phyloP scores from a whole-genome alignment of 2,888 invertebrate species.

The Julus scandinavius region DNA sequence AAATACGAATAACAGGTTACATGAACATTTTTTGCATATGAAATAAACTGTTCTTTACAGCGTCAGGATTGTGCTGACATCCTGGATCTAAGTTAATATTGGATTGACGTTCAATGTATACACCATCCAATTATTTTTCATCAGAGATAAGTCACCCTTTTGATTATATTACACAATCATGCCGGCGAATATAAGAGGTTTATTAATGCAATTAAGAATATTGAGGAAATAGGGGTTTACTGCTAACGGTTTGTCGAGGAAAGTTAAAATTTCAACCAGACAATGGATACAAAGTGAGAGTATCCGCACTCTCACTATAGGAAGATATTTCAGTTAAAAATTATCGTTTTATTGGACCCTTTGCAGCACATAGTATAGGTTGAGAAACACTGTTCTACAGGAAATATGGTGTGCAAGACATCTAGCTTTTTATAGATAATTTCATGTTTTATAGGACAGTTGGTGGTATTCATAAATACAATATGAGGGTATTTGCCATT shows the following conservation, averaged over 20 bases:
- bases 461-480: too few relatives aligned
- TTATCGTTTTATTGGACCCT: too few relatives aligned
- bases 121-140: background rate
- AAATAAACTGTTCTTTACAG: background rate
- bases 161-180: background rate
- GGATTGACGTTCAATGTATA: background rate
- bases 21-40: too few relatives aligned
- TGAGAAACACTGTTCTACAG: too few relatives aligned
- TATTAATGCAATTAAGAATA: background rate
- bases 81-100: background rate
- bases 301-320: background rate
- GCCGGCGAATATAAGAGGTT: background rate
- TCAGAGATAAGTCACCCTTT: background rate
- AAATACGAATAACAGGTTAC: too few relatives aligned
- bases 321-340: too few relatives aligned
- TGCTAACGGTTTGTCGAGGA: background rate
- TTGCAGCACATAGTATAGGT: too few relatives aligned
- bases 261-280: background rate
- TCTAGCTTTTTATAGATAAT: too few relatives aligned
- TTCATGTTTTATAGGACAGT: too few relatives aligned
- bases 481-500: too few relatives aligned
- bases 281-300: background rate
- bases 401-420: too few relatives aligned
- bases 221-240: background rate
- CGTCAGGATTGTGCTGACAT: background rate